Evolutionary conservation across 1,140 invertebrate species (phyloP), one percentile per base, ranked within the genome.

Genomic region (Druon quercuslanigerum): DNA sequence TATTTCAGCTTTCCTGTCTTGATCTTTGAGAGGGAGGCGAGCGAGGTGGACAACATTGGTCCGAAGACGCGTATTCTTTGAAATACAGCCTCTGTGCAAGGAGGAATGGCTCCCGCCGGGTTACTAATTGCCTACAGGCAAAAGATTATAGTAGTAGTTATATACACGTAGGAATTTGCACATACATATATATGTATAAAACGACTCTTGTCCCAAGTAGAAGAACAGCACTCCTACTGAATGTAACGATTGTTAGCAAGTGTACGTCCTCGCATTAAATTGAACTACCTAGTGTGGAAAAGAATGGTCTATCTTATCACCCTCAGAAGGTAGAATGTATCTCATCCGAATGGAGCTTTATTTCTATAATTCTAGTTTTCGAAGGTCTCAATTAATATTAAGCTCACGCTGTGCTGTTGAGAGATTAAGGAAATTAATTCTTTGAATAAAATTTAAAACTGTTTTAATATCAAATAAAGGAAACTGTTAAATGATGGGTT

Each of bases 61-160:
- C 52, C 51, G 74, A 74, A 25, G 75, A 12, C 17, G 19, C 56
- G 17, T 57, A 25, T 57, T 57, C 56, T 57, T 57, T 6, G 25
- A 12, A 57, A 57, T 12, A 57, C 56, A 57, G 57, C 57, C 25
- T 60, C 57, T 20, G 40, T 33, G 20, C 57, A 33, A 60, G 57
- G 13, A 11, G 19, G 8, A 60, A 20, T 72, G 60, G 80, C 79
- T 79, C 84, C 84, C 79, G 84, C 81, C 80, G 86, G 78, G 82
- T 82, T 84, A 81, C 86, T 87, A 87, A 87, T 87, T 87, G 86
- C 87, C 83, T 82, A 84, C 85, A 83, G 19, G 13, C 16, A 52
- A 73, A 33, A 73, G 50, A 1, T 7, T 19, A 46, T 1, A 33
- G 25, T 57, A 57, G 54, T 12, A 19, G 54, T 57, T 57, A 11